These are phyloP conservation scores for Muschampia staudingeri DNA, from an alignment of 2,888 invertebrate genomes.

Conservation along the genomic window DNA sequence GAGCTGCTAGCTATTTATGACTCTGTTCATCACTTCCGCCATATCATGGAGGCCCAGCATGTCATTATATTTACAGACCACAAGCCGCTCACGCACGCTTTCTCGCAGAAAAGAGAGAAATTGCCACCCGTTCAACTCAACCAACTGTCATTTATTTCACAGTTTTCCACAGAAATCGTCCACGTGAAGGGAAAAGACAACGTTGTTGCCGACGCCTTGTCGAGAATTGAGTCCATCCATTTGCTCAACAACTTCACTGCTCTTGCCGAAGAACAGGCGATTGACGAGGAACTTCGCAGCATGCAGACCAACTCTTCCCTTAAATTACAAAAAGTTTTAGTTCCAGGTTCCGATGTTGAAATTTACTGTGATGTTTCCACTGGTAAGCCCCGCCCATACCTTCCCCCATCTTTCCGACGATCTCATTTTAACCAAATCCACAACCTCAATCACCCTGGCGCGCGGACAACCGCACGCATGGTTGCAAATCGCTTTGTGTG, in stretches of 20 bases:
- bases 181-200: conserved; percentile 14
- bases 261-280: conserved; percentile 48
- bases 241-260: conserved; percentile 32
- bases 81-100: conserved; percentile 25
- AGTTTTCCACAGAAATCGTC: conserved; percentile 41
- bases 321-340: conserved; percentile 50
- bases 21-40: conserved; percentile 31
- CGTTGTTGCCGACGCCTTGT: conserved; percentile 29
- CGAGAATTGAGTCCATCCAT: conserved; percentile 40
- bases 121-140: conserved; percentile 17
- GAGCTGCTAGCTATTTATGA: conserved; percentile 19
- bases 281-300: conserved; percentile 41
- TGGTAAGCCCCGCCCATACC: conserved; percentile 52
- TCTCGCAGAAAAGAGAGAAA: conserved; percentile 22
- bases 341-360: conserved; percentile 70
- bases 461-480: conserved; percentile 57
- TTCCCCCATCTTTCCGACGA: conserved; percentile 49
- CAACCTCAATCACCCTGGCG: conserved; percentile 63
- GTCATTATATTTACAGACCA: conserved; percentile 20
- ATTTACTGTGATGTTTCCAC: conserved; percentile 27
- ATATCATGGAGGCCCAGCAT: conserved; percentile 26
- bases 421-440: conserved; percentile 54
- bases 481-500: conserved; percentile 75
- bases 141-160: neutral
- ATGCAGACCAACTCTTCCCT: conserved; percentile 25